phyloP scores from a whole-genome alignment of 2,888 invertebrate species.

The Cylloceria caligata region DNA sequence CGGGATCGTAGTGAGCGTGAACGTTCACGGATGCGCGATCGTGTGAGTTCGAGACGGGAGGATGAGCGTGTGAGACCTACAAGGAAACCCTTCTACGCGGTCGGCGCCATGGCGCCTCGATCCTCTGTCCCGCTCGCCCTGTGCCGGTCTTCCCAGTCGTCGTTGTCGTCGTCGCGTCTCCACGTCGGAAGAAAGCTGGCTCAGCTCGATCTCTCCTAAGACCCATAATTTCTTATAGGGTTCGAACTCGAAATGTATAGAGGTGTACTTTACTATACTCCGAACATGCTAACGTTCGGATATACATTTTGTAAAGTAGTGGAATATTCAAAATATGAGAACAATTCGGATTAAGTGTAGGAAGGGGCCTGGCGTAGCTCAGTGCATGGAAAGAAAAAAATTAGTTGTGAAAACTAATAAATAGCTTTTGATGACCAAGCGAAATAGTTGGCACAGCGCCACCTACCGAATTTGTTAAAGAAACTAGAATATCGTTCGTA shows the following conservation, averaged over 20 bases:
- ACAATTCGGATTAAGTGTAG: too few species aligned
- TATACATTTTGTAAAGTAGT: too few species aligned
- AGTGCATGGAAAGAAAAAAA: too few species aligned
- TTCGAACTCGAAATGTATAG: slow-evolving; percentile 21
- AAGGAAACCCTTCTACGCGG: slow-evolving; percentile 85
- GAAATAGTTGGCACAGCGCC: too few species aligned
- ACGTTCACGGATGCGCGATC: slow-evolving; percentile 51
- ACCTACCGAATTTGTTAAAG: too few species aligned
- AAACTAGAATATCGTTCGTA: too few species aligned
- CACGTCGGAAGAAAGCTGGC: slow-evolving; percentile 56
- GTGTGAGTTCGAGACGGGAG: slow-evolving; percentile 55
- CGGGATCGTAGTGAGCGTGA: slow-evolving; percentile 59
- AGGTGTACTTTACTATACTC: slow-evolving; percentile 10
- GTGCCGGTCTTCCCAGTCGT: slow-evolving; percentile 39
- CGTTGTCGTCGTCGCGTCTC: slow-evolving; percentile 47
- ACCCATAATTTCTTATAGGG: slow-evolving; percentile 23
- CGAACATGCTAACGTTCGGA: background rate
- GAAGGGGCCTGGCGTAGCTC: too few species aligned
- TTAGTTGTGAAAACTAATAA: too few species aligned
- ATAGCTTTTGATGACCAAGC: too few species aligned
- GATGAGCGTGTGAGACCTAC: slow-evolving; percentile 77
- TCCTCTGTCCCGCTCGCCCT: slow-evolving; percentile 69
- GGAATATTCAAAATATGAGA: too few species aligned
- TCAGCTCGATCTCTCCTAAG: slow-evolving; percentile 48
- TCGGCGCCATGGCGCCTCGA: slow-evolving; percentile 84